A percentile compares a stretch with the other conserved stretches of the same genome.
phyloP scores from a whole-genome alignment of 2,113 vertebrate genomes.

The Kryptolebias marmoratus region DNA sequence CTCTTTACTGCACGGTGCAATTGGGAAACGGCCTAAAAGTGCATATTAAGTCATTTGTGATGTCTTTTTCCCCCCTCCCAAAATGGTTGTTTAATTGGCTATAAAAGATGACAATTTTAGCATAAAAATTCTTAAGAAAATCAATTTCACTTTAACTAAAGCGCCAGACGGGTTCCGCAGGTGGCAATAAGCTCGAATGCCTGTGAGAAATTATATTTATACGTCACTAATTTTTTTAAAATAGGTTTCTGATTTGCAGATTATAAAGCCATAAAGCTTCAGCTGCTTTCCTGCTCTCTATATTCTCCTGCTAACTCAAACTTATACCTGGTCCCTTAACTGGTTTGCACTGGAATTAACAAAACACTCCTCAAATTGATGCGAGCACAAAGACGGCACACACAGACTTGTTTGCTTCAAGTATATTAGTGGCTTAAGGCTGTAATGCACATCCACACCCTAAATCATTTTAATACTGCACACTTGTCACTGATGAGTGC shows the following conservation, averaged over 20 bases:
- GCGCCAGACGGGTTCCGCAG: constrained; percentile 14
- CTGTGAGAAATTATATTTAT: constrained; percentile 27
- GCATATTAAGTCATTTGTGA: not conserved
- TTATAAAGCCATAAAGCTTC: not conserved
- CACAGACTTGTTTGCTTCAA: constrained; percentile 8
- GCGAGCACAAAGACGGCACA: not conserved
- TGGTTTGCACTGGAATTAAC: constrained; percentile 9
- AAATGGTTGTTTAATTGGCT: not conserved
- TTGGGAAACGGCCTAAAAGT: not conserved
- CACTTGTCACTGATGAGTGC: constrained; percentile 32
- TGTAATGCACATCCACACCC: constrained; percentile 6
- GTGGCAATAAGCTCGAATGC: constrained; percentile 17
- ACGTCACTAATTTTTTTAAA: constrained; percentile 16
- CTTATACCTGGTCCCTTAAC: not conserved
- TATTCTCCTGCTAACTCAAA: not conserved
- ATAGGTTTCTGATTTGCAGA: constrained; percentile 3
- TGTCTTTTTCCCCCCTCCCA: not conserved
- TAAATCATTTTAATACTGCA: constrained; percentile 30
- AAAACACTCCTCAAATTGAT: not conserved
- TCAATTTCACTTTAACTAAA: constrained; percentile 16
- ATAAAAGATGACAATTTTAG: not conserved
- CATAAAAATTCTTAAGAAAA: not conserved
- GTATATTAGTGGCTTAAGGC: constrained; percentile 31
- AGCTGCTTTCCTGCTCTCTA: not conserved
- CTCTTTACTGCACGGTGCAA: too few relatives aligned